Conservation (phyloP, 1,140 invertebrate genomes). For the Euura lappo region DNA sequence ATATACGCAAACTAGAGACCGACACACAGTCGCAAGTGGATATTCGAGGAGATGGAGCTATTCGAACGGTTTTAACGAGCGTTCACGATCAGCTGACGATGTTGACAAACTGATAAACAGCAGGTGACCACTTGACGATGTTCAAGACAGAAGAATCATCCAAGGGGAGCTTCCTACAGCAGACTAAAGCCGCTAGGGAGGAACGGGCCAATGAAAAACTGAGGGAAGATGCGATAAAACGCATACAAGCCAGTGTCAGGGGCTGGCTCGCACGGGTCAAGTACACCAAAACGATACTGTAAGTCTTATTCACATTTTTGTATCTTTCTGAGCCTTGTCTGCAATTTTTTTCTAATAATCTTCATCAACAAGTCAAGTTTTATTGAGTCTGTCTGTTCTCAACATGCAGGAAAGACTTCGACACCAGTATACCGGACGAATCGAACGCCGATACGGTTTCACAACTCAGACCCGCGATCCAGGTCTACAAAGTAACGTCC, state of each 20-base stretch:
- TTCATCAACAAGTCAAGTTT: too few relatives aligned
- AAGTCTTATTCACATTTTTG: slow-evolving; percentile 46
- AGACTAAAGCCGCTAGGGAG: slow-evolving; percentile 84
- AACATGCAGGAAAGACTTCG: slow-evolving; percentile 71
- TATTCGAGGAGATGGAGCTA: slow-evolving; percentile 17
- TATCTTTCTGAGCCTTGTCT: too few relatives aligned
- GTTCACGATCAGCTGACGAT: slow-evolving; percentile 41
- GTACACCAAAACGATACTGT: slow-evolving; percentile 68
- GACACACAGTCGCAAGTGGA: slow-evolving; percentile 20
- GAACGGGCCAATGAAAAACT: slow-evolving; percentile 85
- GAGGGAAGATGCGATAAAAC: slow-evolving; percentile 71
- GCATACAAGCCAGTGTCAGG: slow-evolving; percentile 75
- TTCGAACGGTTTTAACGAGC: slow-evolving; percentile 20
- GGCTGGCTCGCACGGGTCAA: slow-evolving; percentile 72
- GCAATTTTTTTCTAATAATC: too few relatives aligned
- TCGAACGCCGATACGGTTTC: slow-evolving; percentile 59
- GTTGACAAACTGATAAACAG: slow-evolving; percentile 33
- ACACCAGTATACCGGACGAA: slow-evolving; percentile 63
- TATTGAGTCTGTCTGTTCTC: slow-evolving; percentile 41
- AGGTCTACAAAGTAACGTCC: slow-evolving; percentile 74
- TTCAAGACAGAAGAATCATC: slow-evolving; percentile 66
- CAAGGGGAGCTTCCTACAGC: slow-evolving; percentile 75
- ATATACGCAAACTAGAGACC: background rate
- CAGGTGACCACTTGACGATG: slow-evolving; percentile 52
- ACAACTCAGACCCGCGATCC: slow-evolving; percentile 69